Conservation (phyloP, 2,797 vertebrate genomes). For the Scleropages formosus region DNA sequence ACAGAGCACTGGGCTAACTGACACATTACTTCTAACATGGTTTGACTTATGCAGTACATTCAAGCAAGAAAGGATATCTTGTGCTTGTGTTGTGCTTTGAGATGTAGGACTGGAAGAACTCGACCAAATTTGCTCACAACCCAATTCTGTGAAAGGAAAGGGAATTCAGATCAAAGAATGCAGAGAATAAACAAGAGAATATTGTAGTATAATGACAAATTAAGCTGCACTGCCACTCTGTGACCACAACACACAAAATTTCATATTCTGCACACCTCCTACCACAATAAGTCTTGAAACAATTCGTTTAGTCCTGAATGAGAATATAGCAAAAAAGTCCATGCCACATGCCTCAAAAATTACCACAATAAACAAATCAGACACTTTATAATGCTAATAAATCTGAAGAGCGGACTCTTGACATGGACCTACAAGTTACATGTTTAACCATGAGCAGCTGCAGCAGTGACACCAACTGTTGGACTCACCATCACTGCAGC, state of each 20-base stretch:
- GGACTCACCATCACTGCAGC: neutral
- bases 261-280: too few species aligned
- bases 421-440: too few species aligned
- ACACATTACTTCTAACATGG: too few species aligned
- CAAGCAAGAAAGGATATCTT: constrained; percentile 76
- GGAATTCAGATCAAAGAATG: constrained; percentile 29
- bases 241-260: too few species aligned
- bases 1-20: too few species aligned
- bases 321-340: too few species aligned
- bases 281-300: too few species aligned
- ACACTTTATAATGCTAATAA: too few species aligned
- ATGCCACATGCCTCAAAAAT: too few species aligned
- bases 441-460: neutral
- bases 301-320: too few species aligned
- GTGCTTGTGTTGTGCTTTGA: constrained; percentile 67
- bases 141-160: constrained; percentile 77
- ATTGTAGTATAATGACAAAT: neutral
- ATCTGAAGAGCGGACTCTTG: too few species aligned
- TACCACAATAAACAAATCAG: too few species aligned
- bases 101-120: constrained; percentile 84
- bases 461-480: constrained; percentile 5
- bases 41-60: neutral
- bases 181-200: neutral
- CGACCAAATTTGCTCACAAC: constrained; percentile 93
- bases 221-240: neutral